Percentiles rank a stretch among this genome's conserved stretches.
Conservation (phyloP, 2,113 vertebrate genomes). For the Aegotheles bennettii region DNA sequence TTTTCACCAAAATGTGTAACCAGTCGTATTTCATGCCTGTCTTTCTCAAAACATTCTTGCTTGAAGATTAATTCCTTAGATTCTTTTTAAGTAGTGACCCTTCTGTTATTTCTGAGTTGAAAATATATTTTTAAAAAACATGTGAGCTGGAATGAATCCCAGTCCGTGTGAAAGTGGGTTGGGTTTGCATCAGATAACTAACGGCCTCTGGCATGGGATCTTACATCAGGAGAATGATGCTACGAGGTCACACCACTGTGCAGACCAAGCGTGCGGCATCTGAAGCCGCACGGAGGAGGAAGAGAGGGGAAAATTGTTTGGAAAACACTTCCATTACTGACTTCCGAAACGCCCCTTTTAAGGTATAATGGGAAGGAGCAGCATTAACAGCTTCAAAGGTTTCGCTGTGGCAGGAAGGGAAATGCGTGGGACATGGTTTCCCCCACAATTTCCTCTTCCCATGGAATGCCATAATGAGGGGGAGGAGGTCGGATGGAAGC, state of each 20-base stretch:
- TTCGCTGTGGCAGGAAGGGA: background rate
- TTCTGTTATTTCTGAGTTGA: background rate
- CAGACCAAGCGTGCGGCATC: background rate
- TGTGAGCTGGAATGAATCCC: background rate
- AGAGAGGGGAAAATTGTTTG: background rate
- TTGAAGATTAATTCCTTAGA: background rate
- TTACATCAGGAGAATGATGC: background rate
- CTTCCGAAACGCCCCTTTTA: accelerated
- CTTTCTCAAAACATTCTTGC: background rate
- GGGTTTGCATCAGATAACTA: background rate
- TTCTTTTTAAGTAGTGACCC: background rate
- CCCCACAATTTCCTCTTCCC: background rate
- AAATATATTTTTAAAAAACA: background rate
- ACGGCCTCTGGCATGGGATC: background rate
- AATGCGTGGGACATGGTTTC: background rate
- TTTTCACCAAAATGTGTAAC: background rate
- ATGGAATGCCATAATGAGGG: background rate
- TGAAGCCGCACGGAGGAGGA: background rate
- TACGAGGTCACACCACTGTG: background rate
- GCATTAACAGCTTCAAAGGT: background rate
- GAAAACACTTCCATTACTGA: background rate
- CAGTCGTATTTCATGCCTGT: background rate
- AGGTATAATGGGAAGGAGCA: background rate
- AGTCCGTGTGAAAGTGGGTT: background rate
- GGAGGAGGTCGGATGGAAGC: background rate